Conservation (phyloP, 1,140 invertebrate species). For the Ladona fulva region DNA sequence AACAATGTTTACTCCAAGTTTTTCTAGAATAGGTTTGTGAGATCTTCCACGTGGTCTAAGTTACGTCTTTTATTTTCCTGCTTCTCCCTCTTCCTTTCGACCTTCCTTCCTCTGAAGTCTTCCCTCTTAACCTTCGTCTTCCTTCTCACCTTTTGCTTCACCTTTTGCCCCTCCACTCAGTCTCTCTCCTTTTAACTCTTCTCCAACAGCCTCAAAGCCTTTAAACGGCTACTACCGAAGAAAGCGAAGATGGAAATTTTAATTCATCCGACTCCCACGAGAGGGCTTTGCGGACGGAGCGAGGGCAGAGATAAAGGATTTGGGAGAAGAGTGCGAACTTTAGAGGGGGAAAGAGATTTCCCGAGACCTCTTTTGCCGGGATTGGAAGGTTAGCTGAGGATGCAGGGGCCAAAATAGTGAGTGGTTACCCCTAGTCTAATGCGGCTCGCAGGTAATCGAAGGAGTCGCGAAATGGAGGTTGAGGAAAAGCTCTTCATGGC, state of each 20-base stretch:
- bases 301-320: not conserved
- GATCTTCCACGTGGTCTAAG: not conserved
- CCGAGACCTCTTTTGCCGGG: too few species aligned
- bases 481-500: too few species aligned
- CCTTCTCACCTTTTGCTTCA: not conserved
- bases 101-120: not conserved
- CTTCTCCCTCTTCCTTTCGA: not conserved
- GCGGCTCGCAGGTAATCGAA: too few species aligned
- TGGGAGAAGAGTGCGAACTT: not conserved
- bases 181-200: not conserved
- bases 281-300: not conserved
- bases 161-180: not conserved
- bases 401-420: too few species aligned
- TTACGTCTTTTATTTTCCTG: not conserved
- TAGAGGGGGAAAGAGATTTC: too few species aligned
- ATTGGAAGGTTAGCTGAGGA: too few species aligned
- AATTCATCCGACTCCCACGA: not conserved
- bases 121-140: not conserved
- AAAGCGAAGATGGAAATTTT: not conserved
- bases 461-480: too few species aligned
- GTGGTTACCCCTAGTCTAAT: too few species aligned
- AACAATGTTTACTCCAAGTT: not conserved
- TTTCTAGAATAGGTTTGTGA: not conserved
- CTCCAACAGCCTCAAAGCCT: not conserved
- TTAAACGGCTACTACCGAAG: not conserved